phyloP scores from a whole-genome alignment of 2,888 invertebrate genomes.

The Eupithecia subfuscata region DNA sequence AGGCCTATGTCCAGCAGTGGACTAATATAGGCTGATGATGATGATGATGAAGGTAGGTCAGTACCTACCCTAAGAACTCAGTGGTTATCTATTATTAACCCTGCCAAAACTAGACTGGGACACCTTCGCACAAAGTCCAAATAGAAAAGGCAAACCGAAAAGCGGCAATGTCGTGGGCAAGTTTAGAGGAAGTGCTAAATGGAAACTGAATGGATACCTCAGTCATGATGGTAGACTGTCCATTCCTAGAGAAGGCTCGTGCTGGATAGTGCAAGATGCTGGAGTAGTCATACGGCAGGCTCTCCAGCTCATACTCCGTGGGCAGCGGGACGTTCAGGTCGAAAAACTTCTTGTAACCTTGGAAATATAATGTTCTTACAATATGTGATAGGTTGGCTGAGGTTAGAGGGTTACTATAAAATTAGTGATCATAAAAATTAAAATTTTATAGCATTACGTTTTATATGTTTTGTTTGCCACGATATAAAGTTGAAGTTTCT shows the following conservation, averaged over 20 bases:
- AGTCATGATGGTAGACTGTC: constrained; percentile 86
- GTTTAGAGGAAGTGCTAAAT: not conserved
- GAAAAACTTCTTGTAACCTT: constrained; percentile 88
- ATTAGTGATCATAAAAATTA: not conserved
- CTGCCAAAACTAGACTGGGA: not conserved
- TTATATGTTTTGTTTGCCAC: not conserved
- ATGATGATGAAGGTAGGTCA: too few species aligned
- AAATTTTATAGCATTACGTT: not conserved
- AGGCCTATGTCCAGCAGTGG: too few species aligned
- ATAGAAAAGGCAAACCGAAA: not conserved
- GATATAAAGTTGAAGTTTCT: not conserved
- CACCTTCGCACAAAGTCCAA: not conserved
- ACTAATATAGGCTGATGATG: too few species aligned
- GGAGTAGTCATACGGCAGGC: constrained; percentile 86
- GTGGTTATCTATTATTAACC: not conserved
- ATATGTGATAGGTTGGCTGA: not conserved
- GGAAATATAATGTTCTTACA: not conserved
- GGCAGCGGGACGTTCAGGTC: constrained; percentile 57
- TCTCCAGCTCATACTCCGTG: constrained; percentile 48
- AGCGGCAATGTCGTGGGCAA: not conserved
- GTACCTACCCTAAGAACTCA: too few species aligned
- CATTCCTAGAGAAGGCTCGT: constrained; percentile 89
- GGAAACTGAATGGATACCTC: constrained; percentile 76
- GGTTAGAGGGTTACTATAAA: too few species aligned
- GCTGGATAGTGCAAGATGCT: constrained; percentile 92